A percentile compares a stretch with the other conserved stretches of the same genome.
These are phyloP conservation scores for Platanista minor DNA, from an alignment of 2,113 vertebrate genomes.

Conservation along the genomic window DNA sequence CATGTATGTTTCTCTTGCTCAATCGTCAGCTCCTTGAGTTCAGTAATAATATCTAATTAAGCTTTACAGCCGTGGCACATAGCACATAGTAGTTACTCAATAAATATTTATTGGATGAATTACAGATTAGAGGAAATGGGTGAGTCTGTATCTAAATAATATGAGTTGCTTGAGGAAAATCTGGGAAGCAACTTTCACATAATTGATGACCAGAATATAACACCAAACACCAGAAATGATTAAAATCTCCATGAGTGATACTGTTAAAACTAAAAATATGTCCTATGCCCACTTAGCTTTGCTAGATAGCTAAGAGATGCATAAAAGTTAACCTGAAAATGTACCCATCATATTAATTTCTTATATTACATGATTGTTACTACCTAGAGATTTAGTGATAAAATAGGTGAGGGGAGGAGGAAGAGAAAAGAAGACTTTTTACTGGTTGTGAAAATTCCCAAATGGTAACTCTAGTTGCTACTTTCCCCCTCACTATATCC, in stretches of 20 bases:
- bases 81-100: not conserved
- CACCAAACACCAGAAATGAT: not conserved
- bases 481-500: not conserved
- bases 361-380: not conserved
- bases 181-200: not conserved
- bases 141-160: not conserved
- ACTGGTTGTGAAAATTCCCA: not conserved
- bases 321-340: conserved; percentile 4
- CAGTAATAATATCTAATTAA: not conserved
- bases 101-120: not conserved
- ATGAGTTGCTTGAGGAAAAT: not conserved
- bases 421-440: not conserved
- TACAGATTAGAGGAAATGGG: not conserved
- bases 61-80: not conserved
- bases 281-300: not conserved
- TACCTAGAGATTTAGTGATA: not conserved
- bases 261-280: not conserved
- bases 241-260: not conserved
- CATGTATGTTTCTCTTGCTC: not conserved
- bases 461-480: not conserved
- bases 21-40: not conserved
- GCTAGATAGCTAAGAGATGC: not conserved
- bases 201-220: not conserved
- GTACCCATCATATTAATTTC: not conserved
- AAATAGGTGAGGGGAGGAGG: not conserved